Base-by-base conservation (phyloP, 2,797 vertebrate genomes). In the Epinephelus awoara region DNA sequence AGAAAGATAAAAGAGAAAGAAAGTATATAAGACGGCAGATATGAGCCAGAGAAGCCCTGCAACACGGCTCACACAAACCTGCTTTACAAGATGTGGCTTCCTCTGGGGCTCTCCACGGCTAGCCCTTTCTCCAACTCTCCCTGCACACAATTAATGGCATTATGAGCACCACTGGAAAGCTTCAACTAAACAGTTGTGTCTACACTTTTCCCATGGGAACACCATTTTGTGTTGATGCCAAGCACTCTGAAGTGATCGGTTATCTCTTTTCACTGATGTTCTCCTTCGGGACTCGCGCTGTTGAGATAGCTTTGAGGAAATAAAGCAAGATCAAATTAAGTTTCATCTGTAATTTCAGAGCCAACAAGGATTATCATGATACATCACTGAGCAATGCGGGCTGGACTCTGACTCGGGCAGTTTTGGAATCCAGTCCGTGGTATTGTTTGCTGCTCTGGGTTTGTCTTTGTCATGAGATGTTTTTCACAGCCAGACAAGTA, bases 191-290 rank as follows among this genome's bases (percentile, higher is more conserved):
- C 85, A 90, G 80, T 88, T 85, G 75, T 75, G 73, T 90, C 85
- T 83, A 63, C 72, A 82, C 65, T 79, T 93, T 94, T 95, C 93
- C 93, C 93, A 94, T 94, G 94, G 91, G 93, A 95, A 94, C 87
- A 62, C 82, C 80, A 74, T 83, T 88, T 87, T 88, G 85, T 91
- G 82, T 66, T 11, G 67, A 89, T 80, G 88, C 80, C 88, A 89
- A 89, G 56, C 51, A 58, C 83, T 93, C 72, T 78, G 85, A 82
- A 86, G 66, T 65, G 86, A 94, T 86, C 1, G 59, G 78, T 90
- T 92, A 92, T 93, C 90, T 91, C 73, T 71, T 85, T 59, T 89
- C 77, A 77, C 85, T 86, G 83, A 89, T 88, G 86, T 87, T 59
- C 71, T 87, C 80, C 79, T 81, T 59, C 2, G 51, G 76, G 85